Evolutionary conservation across 2,888 invertebrate species (phyloP).

Genomic region (Deroplatys truncata): DNA sequence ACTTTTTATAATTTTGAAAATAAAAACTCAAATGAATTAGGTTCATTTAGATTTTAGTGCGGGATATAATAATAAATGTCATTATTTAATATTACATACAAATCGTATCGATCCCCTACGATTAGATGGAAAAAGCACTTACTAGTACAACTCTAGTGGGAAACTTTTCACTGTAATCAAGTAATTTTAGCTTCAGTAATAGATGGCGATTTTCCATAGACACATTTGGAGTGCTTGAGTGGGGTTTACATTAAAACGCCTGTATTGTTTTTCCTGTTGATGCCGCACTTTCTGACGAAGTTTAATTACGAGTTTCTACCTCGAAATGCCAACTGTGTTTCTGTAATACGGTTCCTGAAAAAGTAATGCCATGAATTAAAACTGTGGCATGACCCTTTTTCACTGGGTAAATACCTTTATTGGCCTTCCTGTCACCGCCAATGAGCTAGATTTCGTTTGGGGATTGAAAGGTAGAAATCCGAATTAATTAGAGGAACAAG

Average conservation of each 20-base stretch:
- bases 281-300: background rate
- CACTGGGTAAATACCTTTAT: background rate
- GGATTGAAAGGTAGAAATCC: background rate
- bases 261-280: background rate
- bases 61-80: too few relatives aligned
- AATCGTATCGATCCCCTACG: too few relatives aligned
- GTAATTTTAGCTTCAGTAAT: background rate
- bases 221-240: background rate
- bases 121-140: background rate
- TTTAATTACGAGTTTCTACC: background rate
- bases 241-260: too few relatives aligned
- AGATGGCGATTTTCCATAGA: background rate
- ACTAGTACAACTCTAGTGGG: background rate
- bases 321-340: background rate
- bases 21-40: too few relatives aligned
- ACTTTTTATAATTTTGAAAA: too few relatives aligned
- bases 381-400: background rate
- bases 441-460: background rate
- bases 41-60: too few relatives aligned
- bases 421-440: background rate
- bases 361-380: background rate
- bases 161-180: background rate
- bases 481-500: constrained; percentile 4
- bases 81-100: too few relatives aligned
- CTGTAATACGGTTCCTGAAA: background rate